Conservation (phyloP, 2,888 invertebrate genomes). For the Cephus spinipes region DNA sequence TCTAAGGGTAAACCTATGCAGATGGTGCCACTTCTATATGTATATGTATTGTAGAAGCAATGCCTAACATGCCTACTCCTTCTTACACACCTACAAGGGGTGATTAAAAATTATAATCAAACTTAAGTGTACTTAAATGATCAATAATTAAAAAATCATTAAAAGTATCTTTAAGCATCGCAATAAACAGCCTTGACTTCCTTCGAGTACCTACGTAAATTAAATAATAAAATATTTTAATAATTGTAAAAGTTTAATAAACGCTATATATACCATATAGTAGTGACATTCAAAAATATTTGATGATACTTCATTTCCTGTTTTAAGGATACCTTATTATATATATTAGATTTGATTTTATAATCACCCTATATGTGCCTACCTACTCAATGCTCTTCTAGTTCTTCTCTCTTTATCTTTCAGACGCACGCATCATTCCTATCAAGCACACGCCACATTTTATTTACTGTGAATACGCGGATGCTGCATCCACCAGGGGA, state of each 20-base stretch:
- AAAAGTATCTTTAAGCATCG: background rate
- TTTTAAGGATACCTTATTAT: background rate
- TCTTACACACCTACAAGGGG: background rate
- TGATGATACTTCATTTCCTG: background rate
- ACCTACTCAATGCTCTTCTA: background rate
- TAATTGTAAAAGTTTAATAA: background rate
- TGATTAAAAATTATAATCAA: background rate
- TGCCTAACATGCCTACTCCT: conserved; percentile 17
- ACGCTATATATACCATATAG: too few relatives aligned
- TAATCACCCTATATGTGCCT: background rate
- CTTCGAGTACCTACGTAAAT: background rate
- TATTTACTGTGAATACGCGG: background rate
- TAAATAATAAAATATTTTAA: background rate
- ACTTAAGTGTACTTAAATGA: background rate
- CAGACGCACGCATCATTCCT: background rate
- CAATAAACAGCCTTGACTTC: background rate
- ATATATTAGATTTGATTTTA: background rate
- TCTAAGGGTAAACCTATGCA: conserved; percentile 30
- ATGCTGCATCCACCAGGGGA: conserved; percentile 23
- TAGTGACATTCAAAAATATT: background rate
- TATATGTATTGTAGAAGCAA: background rate
- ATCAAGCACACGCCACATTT: background rate
- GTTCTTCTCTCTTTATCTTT: background rate
- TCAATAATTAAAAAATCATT: background rate
- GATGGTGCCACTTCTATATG: background rate